phyloP scores from a whole-genome alignment of 2,888 invertebrate species.

The Drosophila kuntzei region DNA sequence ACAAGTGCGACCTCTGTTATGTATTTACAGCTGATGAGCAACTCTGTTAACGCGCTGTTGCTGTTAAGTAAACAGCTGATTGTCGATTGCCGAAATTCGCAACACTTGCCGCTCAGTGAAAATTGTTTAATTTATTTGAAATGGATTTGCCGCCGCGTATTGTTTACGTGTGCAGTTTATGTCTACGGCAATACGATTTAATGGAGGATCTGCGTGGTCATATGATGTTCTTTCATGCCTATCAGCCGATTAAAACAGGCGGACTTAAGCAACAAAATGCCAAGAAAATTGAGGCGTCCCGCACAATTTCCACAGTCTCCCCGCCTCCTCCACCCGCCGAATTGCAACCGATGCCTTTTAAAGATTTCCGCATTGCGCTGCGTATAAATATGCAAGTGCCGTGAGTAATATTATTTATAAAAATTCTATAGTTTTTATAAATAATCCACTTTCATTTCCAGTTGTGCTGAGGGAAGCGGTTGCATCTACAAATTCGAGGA shows the following conservation, averaged over 20 bases:
- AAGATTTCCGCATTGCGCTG: constrained; percentile 81
- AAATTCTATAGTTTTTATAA: not conserved
- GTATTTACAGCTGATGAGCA: not conserved
- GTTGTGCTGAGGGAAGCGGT: constrained; percentile 86
- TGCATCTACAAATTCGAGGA: constrained; percentile 87
- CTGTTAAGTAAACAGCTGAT: constrained; percentile 40
- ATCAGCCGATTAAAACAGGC: constrained; percentile 48
- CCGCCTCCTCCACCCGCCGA: constrained; percentile 31
- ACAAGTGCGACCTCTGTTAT: not conserved
- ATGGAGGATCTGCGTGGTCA: constrained; percentile 82
- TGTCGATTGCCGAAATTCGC: not conserved
- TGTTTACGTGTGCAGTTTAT: constrained; percentile 78
- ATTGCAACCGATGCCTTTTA: constrained; percentile 82
- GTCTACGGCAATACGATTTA: constrained; percentile 73
- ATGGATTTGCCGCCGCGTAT: constrained; percentile 47
- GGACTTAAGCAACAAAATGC: not conserved
- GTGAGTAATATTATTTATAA: constrained; percentile 47
- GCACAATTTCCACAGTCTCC: not conserved
- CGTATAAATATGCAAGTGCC: constrained; percentile 67
- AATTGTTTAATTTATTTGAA: constrained; percentile 4
- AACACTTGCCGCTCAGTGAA: not conserved
- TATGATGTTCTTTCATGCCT: constrained; percentile 82
- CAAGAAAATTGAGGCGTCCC: not conserved
- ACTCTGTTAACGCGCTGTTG: not conserved
- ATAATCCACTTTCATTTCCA: constrained; percentile 60